Evolutionary conservation across 92 coral and sea anemone species (phyloP), one percentile per base, ranked within the genome.

Genomic region (Isaurus tuberculatus): DNA sequence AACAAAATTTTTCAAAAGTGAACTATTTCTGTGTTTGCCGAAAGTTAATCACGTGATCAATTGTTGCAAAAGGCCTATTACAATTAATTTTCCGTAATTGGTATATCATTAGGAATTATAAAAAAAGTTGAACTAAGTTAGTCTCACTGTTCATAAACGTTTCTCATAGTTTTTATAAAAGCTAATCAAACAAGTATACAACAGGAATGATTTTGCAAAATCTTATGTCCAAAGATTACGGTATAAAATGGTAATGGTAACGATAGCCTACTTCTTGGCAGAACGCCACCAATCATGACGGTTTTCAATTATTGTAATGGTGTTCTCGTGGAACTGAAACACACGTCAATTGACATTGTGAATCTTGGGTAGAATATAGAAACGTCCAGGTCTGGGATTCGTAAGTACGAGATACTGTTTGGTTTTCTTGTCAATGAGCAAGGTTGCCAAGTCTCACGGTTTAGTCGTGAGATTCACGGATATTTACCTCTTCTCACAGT

Each of bases 261-360:
- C 22, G 43, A 11, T 43, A 33, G 25, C 13, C 73, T 68, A 68
- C 48, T 68, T 34, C 73, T 68, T 68, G 27, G 49, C 49, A 34
- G 73, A 68, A 34, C 49, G 43, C 73, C 49, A 68, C 49, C 48
- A 46, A n/a, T 68, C 28, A 68, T 34, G 43, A 68, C 73, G 36
- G 73, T 68, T 33, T 68, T 68, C 73, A 68, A 68, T 15, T 48
- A 68, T 34, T 68, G 73, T 68, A 68, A 68, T 34, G 28, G 73
- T 16, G 73, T 34, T 68, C 28, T 68, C 49, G 26, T 68, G 16
- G 49, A 68, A n/a, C 73, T 68, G 73, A 68, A 68, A 34, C 73
- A 68, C 15, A 25, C 73, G 49, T 68, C n/a, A n/a, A n/a, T n/a
- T n/a, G n/a, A n/a, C n/a, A n/a, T n/a, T n/a, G n/a, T n/a, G n/a